Conservation (phyloP, 1,140 invertebrate genomes). For the Elysia chlorotica region DNA sequence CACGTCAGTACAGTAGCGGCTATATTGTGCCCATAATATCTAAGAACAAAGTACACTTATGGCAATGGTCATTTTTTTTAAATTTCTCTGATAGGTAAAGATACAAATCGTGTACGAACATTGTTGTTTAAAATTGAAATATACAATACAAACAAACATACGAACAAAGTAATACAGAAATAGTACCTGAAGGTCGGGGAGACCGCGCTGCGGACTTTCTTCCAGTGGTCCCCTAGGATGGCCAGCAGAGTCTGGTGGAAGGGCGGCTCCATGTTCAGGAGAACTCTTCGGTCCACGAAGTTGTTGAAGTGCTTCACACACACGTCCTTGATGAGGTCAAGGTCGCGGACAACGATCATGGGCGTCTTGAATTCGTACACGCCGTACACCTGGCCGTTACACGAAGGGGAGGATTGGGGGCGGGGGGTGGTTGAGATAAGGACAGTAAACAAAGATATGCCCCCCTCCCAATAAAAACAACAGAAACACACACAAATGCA, state of each 20-base stretch:
- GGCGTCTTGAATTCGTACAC: background rate
- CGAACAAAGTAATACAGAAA: too few species aligned
- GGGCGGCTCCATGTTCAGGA: background rate
- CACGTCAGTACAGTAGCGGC: too few species aligned
- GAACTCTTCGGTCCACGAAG: background rate
- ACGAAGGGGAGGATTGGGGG: background rate
- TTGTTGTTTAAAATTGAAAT: too few species aligned
- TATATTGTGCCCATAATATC: too few species aligned
- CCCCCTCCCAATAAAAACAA: background rate
- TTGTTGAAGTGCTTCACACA: conserved; percentile 11
- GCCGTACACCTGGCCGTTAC: background rate
- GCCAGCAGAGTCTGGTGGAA: background rate
- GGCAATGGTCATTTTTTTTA: too few species aligned
- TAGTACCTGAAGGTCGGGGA: conserved; percentile 67
- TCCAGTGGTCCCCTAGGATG: conserved; percentile 59
- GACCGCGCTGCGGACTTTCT: conserved; percentile 63
- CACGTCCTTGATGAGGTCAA: conserved; percentile 7
- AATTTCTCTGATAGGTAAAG: too few species aligned
- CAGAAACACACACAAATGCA: background rate
- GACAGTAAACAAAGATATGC: background rate
- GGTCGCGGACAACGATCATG: background rate
- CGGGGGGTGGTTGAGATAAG: background rate
- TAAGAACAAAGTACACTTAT: too few species aligned
- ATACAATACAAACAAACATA: too few species aligned
- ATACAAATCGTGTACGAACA: too few species aligned